Evolutionary conservation across 2,888 invertebrate genomes (phyloP).

Genomic region (Alviniconcha strummeri): DNA sequence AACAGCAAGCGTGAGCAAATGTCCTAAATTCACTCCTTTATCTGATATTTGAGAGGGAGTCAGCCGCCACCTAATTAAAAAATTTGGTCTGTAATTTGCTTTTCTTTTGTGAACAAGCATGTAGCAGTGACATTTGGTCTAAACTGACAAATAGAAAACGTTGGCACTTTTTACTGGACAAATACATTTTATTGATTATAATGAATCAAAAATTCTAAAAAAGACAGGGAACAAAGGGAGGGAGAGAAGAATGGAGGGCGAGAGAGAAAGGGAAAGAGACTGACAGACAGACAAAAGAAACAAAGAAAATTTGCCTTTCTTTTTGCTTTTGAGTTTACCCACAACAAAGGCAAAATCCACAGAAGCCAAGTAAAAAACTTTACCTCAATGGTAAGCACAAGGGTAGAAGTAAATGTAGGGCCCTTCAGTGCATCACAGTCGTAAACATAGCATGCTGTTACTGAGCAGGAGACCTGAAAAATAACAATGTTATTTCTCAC

Average conservation of each 20-base stretch:
- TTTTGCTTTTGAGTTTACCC: too few relatives aligned
- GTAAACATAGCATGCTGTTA: slow-evolving; percentile 45
- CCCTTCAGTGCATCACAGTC: slow-evolving; percentile 42
- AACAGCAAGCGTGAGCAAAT: too few relatives aligned
- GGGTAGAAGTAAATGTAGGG: slow-evolving; percentile 35
- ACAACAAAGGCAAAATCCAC: too few relatives aligned
- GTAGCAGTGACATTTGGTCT: too few relatives aligned
- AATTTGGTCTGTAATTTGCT: too few relatives aligned
- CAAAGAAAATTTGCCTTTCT: not conserved
- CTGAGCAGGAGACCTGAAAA: slow-evolving; percentile 44
- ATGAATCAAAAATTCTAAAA: not conserved
- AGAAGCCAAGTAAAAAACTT: not conserved
- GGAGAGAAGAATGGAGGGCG: not conserved
- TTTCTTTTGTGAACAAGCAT: too few relatives aligned
- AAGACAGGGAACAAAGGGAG: not conserved
- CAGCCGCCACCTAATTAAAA: too few relatives aligned
- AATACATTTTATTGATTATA: too few relatives aligned
- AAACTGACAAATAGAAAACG: too few relatives aligned
- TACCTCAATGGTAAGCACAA: slow-evolving; percentile 34
- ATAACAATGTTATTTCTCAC: not conserved
- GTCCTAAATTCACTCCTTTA: too few relatives aligned
- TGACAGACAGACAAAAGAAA: not conserved
- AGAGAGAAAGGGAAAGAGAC: slow-evolving; percentile 11
- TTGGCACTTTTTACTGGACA: too few relatives aligned
- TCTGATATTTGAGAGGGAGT: too few relatives aligned